Conservation (phyloP, 1,140 invertebrate genomes). For the Chionoecetes opilio region DNA sequence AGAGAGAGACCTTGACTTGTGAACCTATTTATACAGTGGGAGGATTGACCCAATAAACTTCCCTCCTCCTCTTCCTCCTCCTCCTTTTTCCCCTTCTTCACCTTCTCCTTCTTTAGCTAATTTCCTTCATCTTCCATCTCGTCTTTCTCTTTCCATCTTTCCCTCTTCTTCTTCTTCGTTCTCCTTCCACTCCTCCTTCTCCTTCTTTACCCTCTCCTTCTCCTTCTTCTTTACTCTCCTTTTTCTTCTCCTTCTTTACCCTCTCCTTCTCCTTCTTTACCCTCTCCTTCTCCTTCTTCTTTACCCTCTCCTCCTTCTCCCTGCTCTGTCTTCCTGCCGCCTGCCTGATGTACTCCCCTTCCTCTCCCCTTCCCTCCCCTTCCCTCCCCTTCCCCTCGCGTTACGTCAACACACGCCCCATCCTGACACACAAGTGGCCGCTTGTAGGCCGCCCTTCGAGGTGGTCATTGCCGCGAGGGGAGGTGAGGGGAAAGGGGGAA, state of each 20-base stretch:
- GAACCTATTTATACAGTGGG: conserved; percentile 9
- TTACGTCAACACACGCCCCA: not conserved
- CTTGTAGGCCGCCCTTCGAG: not conserved
- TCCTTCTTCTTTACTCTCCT: not conserved
- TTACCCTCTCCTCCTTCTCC: too few species aligned
- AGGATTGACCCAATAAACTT: conserved; percentile 30
- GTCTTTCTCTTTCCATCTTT: not conserved
- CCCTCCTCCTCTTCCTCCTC: not conserved
- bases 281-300: not conserved
- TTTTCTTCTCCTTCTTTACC: not conserved
- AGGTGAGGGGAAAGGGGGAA: not conserved
- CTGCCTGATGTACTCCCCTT: too few species aligned
- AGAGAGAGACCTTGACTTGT: conserved; percentile 19
- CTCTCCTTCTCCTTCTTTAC: not conserved
- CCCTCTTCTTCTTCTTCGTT: too few species aligned
- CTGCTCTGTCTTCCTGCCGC: too few species aligned
- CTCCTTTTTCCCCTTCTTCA: not conserved
- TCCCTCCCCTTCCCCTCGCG: too few species aligned
- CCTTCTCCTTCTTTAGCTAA: not conserved
- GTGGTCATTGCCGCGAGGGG: too few species aligned
- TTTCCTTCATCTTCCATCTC: not conserved
- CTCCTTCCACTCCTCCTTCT: too few species aligned
- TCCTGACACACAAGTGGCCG: not conserved
- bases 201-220: too few species aligned
- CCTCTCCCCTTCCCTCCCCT: too few species aligned